Evolutionary conservation across 2,888 invertebrate species (phyloP), one percentile per base, ranked within the genome.

Genomic region (Monoplex corrugatus): DNA sequence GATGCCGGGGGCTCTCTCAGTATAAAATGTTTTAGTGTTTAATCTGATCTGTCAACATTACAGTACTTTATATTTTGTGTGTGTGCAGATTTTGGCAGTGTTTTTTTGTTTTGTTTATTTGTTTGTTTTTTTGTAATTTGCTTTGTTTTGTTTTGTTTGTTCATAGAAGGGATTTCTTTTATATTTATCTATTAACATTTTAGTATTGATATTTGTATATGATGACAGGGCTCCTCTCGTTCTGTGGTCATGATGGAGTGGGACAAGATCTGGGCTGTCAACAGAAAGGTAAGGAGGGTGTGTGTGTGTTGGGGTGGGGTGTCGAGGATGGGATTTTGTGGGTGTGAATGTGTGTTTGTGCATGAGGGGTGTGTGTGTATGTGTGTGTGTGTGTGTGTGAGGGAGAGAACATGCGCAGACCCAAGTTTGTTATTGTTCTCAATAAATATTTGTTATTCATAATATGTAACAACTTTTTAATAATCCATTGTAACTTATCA

Each of bases 241-340:
- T 98, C 99, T 0, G 99, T 99, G 13, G 99, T 99, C 2, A 98
- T 98, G 96, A 99, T 99, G 99, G 99, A 99, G 96, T 99, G 99
- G 99, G 99, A 99, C 96, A 99, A 99, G 96, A 99, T 99, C 93
- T 99, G 99, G 99, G 98, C 99, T 23, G 98, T 99, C 95, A 99
- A 99, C 96, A 99, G 99, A 96, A 99, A 99, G 97, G 98, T 97
- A 92, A 91, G 84, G 35, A 2, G 35, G 8, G 35, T 23, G 35
- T 72, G 32, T 13, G 35, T 32, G 6, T 38, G 35, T 75, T 16
- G 13, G 10, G 3, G 35, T 35, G 35, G 75, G 13, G 35, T 1
- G 13, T 75, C n/a, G n/a, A n/a, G n/a, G n/a, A n/a, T n/a, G n/a
- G n/a, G n/a, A n/a, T 57, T 57, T 57, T 2, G 8, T 35, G 35